These are phyloP conservation scores for Leucophenga maculata DNA, from an alignment of 2,888 invertebrate species.

Conservation along the genomic window DNA sequence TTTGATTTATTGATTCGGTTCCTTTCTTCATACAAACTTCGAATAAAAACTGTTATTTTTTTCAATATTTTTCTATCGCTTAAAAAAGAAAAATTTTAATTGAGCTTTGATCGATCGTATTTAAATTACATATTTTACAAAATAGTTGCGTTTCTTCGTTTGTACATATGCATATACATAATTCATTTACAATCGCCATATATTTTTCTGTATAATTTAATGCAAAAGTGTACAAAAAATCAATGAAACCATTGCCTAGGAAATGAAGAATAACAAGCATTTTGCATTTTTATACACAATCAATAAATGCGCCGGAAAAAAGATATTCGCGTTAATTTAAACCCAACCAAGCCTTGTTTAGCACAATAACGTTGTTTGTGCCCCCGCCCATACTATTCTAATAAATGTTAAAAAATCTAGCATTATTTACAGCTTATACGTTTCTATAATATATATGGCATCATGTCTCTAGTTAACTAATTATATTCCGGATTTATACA, in stretches of 20 bases:
- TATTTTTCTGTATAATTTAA: neutral
- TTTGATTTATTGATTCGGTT: neutral
- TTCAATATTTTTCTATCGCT: neutral
- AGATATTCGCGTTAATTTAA: neutral
- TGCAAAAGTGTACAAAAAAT: conserved; percentile 1
- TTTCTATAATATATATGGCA: neutral
- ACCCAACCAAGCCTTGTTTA: neutral
- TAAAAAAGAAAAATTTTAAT: neutral
- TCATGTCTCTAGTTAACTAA: neutral
- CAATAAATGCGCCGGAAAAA: neutral
- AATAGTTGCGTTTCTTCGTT: neutral
- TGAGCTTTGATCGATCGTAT: neutral
- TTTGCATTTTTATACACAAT: neutral
- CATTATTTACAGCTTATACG: neutral
- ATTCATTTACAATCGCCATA: neutral
- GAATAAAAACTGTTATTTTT: too few relatives aligned
- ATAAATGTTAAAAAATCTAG: neutral
- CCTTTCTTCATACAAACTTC: neutral
- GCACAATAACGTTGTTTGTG: neutral
- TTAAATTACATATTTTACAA: neutral
- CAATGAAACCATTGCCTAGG: conserved; percentile 26
- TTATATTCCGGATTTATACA: neutral
- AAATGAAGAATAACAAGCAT: conserved; percentile 15
- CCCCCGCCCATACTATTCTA: neutral
- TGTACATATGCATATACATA: neutral